Percentiles rank a stretch among this genome's conserved stretches.
Conservation (phyloP, 1,140 invertebrate species). For the Ganaspis sp. region DNA sequence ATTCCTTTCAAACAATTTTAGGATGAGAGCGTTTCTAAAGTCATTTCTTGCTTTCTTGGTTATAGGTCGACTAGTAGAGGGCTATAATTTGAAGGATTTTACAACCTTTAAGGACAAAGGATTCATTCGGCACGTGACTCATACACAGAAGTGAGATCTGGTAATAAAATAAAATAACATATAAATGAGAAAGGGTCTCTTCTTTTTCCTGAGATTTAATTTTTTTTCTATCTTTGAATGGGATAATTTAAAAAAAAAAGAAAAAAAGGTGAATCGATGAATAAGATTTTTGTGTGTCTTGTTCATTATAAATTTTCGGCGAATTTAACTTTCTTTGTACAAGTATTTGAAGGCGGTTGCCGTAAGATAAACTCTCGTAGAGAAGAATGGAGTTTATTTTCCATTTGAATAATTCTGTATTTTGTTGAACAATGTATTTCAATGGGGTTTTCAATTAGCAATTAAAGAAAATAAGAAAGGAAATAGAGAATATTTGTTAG, state of each 20-base stretch:
- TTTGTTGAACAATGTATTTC: too few species aligned
- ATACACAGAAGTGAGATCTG: neutral
- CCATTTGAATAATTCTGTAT: too few species aligned
- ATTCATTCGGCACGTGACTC: constrained; percentile 20
- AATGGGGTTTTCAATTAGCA: too few species aligned
- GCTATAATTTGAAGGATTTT: neutral
- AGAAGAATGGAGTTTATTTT: too few species aligned
- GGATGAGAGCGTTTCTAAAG: neutral
- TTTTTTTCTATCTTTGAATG: neutral
- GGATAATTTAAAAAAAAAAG: neutral
- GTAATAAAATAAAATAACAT: constrained; percentile 31
- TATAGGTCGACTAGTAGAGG: neutral
- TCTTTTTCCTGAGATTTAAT: neutral
- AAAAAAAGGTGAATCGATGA: neutral
- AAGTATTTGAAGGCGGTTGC: neutral
- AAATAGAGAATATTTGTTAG: neutral
- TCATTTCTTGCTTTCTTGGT: neutral
- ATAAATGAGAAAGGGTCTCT: neutral
- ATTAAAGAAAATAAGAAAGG: neutral
- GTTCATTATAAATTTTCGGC: neutral
- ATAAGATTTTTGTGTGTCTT: neutral
- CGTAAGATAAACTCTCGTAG: neutral
- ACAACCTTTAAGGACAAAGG: neutral
- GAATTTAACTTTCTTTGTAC: neutral
- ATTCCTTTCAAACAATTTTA: neutral